These are phyloP conservation scores for Vandiemenella viatica DNA, from an alignment of 2,888 invertebrate genomes.

Conservation along the genomic window DNA sequence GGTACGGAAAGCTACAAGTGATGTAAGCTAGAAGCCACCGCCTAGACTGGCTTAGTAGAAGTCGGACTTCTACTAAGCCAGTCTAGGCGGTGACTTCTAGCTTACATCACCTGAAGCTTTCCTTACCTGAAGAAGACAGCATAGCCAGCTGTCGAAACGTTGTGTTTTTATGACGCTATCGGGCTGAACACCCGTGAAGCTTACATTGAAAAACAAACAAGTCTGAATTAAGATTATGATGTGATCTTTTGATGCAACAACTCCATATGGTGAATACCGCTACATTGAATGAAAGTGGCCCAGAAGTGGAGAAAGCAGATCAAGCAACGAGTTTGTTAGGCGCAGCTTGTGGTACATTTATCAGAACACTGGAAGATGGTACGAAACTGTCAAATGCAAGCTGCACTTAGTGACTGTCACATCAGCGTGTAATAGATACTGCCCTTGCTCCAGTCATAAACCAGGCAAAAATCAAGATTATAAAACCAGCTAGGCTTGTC, in stretches of 20 bases:
- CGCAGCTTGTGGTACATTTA: conserved; percentile 72
- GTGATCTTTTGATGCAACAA: conserved; percentile 72
- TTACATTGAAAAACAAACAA: too few relatives aligned
- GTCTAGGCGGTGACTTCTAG: too few relatives aligned
- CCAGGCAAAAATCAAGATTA: conserved; percentile 21
- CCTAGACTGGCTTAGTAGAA: too few relatives aligned
- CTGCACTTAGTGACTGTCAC: conserved; percentile 25
- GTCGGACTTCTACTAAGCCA: too few relatives aligned
- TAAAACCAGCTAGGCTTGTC: too few relatives aligned
- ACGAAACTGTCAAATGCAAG: conserved; percentile 43
- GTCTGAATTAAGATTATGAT: conserved; percentile 61
- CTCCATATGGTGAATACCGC: conserved; percentile 59
- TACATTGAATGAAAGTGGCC: conserved; percentile 36
- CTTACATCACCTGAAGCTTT: too few relatives aligned
- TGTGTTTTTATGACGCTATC: too few relatives aligned
- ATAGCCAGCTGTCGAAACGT: too few relatives aligned
- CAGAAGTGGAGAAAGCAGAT: conserved; percentile 50
- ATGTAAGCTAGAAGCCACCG: too few relatives aligned
- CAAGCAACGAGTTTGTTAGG: conserved; percentile 57
- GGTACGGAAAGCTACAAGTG: too few relatives aligned
- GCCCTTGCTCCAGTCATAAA: conserved; percentile 24
- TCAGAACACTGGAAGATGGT: conserved; percentile 65
- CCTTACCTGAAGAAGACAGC: too few relatives aligned
- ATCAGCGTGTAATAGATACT: conserved; percentile 23
- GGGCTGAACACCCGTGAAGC: too few relatives aligned